Base-by-base conservation (phyloP, 37 sponge, comb jelly and placozoan genomes). In the Lycopodina hypogea region DNA sequence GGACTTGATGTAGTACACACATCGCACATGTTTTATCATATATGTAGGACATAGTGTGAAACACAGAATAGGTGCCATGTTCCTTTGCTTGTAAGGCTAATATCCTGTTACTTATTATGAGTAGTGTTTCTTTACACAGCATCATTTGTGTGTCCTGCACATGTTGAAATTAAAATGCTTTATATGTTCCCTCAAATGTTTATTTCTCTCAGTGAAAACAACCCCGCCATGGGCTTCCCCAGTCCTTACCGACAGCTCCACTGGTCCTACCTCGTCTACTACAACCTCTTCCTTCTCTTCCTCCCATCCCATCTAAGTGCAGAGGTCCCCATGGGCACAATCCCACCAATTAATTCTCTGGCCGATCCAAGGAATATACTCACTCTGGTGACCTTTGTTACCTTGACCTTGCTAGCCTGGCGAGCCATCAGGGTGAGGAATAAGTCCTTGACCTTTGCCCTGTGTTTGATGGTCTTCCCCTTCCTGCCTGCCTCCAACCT, bases 401-500 rank as follows among this genome's bases (percentile, higher is more conserved):
- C 76, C 42, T 2, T 76, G 21, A 1, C 36, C 42, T 2, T 59
- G 30, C 76, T 76, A 6, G 26, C 33, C 41, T 59, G 42, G 42
- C 4, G 18, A 2, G 22, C 76, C 29, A 3, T 60, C 40, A 76
- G 42, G 1, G 12, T 15, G 23, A 2, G 17, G 17, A 62, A 42
- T 23, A 83, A 78, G 29, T 11, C 40, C 9, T 82, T 88, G 26
- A 24, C 86, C 17, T 41, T 87, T 78, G 84, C 79, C 18, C 76
- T 96, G 21, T 75, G 90, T 42, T 60, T 96, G 33, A 71, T 94
- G 38, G 70, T 91, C 8, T 89, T 96, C 52, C 97, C 97, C 26
- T 96, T 83, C 79, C 32, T 96, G n/a, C 97, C 97, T 29, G 97
- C 97, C 48, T 94, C 92, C n/a, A 96, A 96, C 77, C 82, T 96